Evolutionary conservation across 2,113 vertebrate genomes (phyloP).

Genomic region (Isurus oxyrinchus): DNA sequence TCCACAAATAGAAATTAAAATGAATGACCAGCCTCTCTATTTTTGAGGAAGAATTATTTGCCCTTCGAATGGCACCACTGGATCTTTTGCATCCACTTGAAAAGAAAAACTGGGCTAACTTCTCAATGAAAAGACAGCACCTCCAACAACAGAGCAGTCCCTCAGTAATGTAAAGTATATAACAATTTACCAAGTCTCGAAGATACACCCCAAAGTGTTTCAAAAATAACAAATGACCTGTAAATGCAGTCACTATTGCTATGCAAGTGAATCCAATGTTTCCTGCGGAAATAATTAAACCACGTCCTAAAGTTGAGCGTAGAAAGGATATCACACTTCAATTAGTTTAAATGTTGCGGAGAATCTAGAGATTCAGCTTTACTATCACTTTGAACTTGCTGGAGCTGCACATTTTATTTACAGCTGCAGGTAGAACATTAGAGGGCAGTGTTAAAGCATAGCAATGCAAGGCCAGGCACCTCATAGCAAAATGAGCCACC

Average conservation of each 20-base stretch:
- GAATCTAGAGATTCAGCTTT: too few relatives aligned
- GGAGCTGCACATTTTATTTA: neutral
- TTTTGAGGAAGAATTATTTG: too few relatives aligned
- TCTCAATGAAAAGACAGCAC: too few relatives aligned
- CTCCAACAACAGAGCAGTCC: too few relatives aligned
- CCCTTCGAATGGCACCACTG: too few relatives aligned
- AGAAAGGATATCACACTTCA: too few relatives aligned
- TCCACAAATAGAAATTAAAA: neutral
- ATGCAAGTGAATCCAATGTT: neutral
- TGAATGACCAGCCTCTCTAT: neutral
- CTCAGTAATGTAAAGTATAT: neutral
- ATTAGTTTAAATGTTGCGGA: too few relatives aligned
- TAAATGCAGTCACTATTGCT: neutral
- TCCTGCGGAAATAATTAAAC: neutral
- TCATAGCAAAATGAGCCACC: neutral
- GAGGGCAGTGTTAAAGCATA: neutral
- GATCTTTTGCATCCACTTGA: too few relatives aligned
- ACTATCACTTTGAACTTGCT: too few relatives aligned
- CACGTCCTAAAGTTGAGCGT: neutral
- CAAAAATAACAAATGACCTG: neutral
- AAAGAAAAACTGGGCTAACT: too few relatives aligned
- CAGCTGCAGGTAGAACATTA: neutral
- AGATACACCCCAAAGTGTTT: neutral
- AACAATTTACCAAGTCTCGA: neutral
- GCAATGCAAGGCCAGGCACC: neutral